Base-by-base conservation (phyloP, 1,140 invertebrate genomes). In the Drosophila suzukii region DNA sequence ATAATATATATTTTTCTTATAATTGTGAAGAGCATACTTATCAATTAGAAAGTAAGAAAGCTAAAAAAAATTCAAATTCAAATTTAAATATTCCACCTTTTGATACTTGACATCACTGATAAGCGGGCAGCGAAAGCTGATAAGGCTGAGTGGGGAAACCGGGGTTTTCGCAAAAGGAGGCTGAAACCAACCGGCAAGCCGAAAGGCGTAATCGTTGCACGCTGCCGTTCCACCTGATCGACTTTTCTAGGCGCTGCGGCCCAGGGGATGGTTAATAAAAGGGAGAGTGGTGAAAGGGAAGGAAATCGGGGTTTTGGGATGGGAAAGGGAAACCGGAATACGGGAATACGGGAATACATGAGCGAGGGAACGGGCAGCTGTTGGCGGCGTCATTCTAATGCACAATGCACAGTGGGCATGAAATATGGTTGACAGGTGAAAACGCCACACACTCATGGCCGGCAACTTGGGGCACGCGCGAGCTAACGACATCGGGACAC, bases 341-440 rank as follows among this genome's bases (percentile, higher is more conserved):
- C 27, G 17, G 50, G 47, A 54, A 57, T 44, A 36, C 46, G 46
- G 62, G 41, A 44, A 17, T 20, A 17, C 46, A 11, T 5, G 6
- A 41, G 3, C 7, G 6, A 15, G 66, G 46, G 65, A 47, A 67
- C 55, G 17, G 61, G 78, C 83, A 82, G 82, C 78, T 86, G 82
- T 86, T 79, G 47, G 32, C 63, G 62, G 34, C 49, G 62, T 61
- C 78, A 76, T 88, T 83, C 83, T 83, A 88, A 88, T 88, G 81
- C 68, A 72, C 81, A 74, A 84, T 68, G 82, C 82, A 86, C 83
- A 88, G 83, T 83, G 79, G 78, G 79, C 83, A 88, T 88, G 83
- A 88, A 88, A 89, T 83, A 88, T 88, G 80, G 83, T 79, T 88
- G 83, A 88, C 83, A 88, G 83, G 83, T 88, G 83, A 88, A 86